A percentile compares a stretch with the other conserved stretches of the same genome.
Conservation (phyloP, 1,140 invertebrate genomes). For the Drosophila sulfurigaster region DNA sequence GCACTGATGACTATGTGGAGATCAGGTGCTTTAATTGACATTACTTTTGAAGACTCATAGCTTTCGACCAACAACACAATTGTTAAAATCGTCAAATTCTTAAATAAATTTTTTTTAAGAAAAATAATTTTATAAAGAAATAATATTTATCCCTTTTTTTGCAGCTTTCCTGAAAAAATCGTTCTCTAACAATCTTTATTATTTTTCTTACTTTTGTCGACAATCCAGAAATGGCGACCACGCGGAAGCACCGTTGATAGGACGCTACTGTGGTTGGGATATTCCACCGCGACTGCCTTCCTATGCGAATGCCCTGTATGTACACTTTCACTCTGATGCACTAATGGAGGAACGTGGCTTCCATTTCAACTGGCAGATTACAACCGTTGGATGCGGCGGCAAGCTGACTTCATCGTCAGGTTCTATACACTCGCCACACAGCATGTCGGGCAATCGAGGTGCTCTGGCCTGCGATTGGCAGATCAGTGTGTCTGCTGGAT, state of each 20-base stretch:
- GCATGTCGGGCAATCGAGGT: constrained; percentile 87
- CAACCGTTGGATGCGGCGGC: constrained; percentile 91
- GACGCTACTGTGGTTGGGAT: constrained; percentile 88
- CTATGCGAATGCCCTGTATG: constrained; percentile 89
- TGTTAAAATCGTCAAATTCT: too few relatives aligned
- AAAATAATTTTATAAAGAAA: too few relatives aligned
- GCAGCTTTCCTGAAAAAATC: too few relatives aligned
- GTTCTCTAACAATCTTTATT: neutral
- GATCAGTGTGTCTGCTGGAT: constrained; percentile 91
- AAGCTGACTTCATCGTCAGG: constrained; percentile 88
- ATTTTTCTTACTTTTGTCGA: neutral
- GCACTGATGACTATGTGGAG: constrained; percentile 91
- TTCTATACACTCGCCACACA: constrained; percentile 91
- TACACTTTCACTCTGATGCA: constrained; percentile 89
- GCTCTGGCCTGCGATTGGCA: constrained; percentile 92
- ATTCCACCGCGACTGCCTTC: constrained; percentile 88
- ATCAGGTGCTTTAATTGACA: constrained; percentile 87
- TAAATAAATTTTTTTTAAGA: too few relatives aligned
- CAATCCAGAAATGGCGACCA: constrained; percentile 84
- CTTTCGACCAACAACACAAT: too few relatives aligned
- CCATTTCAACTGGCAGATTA: constrained; percentile 88
- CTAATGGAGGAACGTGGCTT: constrained; percentile 87
- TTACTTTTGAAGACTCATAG: too few relatives aligned
- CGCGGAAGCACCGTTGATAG: constrained; percentile 88
- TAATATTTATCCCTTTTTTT: too few relatives aligned